phyloP scores from a whole-genome alignment of 2,113 vertebrate genomes.

The Semnornis frantzii region DNA sequence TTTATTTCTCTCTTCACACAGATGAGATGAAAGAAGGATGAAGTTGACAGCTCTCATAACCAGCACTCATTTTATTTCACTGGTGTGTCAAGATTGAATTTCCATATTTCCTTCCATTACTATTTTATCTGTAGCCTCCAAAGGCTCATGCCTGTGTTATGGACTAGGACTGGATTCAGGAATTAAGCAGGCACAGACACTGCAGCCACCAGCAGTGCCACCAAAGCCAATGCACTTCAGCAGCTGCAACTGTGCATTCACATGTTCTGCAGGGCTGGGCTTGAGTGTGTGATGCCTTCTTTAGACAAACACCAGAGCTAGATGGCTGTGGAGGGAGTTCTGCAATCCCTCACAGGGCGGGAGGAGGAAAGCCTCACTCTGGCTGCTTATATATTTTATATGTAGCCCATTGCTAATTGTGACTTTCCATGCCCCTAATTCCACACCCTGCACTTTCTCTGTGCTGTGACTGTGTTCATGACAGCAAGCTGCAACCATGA shows the following conservation, averaged over 20 bases:
- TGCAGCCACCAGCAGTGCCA: rapidly evolving
- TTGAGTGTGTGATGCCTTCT: neutral
- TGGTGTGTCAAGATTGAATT: constrained; percentile 20
- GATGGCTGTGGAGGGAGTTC: neutral
- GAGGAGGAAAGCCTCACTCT: neutral
- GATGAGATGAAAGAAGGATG: neutral
- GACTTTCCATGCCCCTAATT: neutral
- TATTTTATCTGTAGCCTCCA: neutral
- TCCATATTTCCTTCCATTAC: constrained; percentile 14
- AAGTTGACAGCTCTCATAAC: constrained; percentile 48
- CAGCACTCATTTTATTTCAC: neutral
- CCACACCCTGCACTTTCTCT: neutral
- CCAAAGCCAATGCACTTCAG: neutral
- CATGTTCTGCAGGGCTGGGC: rapidly evolving
- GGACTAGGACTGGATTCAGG: neutral
- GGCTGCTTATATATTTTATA: neutral
- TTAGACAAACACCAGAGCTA: neutral
- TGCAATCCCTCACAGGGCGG: neutral
- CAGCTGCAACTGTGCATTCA: neutral
- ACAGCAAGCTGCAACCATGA: neutral
- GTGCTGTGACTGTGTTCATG: rapidly evolving
- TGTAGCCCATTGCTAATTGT: neutral
- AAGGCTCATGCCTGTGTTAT: neutral
- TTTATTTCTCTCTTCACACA: constrained; percentile 58
- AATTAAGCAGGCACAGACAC: neutral